Evolutionary conservation across 2,113 vertebrate species (phyloP), one percentile per base, ranked within the genome.

Genomic region (Podiceps cristatus): DNA sequence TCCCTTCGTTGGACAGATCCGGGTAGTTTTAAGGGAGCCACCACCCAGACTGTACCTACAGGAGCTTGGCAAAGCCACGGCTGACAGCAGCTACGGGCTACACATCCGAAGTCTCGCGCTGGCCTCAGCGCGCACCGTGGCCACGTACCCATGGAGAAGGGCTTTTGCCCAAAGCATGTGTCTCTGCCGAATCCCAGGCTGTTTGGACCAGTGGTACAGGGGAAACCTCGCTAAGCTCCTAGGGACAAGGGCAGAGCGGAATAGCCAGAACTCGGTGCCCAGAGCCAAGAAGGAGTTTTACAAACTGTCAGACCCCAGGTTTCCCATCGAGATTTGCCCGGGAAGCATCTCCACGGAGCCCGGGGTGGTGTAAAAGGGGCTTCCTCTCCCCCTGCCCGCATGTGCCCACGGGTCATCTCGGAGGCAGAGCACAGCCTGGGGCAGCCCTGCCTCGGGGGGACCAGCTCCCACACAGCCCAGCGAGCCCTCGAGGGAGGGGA

Each of bases 391-490:
- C 24, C 13, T 24, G 17, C 37, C 27, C 10, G 27, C 4, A 0
- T 49, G 29, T 55, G 24, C 19, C 13, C 27, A 7, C 37, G 18
- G 55, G 27, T 20, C 2, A 18, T 40, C 33, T 40, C 29, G 13
- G 45, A 45, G 53, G 16, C 40, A 42, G 42, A 40, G 13, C 25
- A 3, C 31, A 18, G 31, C 7, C 8, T 4, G 55, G 27, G 37
- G 11, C 55, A 53, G 47, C 73, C 50, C 13, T 0, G 0, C 1
- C 2, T 40, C 7, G 0, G 24, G 45, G 28, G 8, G 18, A 78
- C 9, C 49, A 20, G 55, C 42, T 76, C 19, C 5, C 22, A 11
- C 44, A 11, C 52, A 12, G 7, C 17, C 13, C 31, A 64, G 58
- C 7, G 5, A 66, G 53, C 6, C 40, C 35, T 58, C 3, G 1